A percentile compares a stretch with the other conserved stretches of the same genome.
Evolutionary conservation across 1,140 invertebrate species (phyloP).

Genomic region (Psilanteris sp.): DNA sequence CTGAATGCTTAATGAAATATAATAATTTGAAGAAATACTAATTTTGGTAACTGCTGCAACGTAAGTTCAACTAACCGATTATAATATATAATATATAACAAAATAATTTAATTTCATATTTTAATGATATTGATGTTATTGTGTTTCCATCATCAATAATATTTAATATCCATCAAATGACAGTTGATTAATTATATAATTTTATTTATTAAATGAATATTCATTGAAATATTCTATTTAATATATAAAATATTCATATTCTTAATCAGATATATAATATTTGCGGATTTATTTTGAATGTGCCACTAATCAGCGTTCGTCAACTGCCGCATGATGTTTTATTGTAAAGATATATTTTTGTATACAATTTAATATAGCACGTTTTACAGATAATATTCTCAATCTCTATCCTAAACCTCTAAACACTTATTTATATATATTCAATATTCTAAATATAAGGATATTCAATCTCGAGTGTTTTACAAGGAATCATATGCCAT

Average conservation of each 20-base stretch:
- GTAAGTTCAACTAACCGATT: constrained; percentile 47
- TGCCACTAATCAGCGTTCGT: constrained; percentile 68
- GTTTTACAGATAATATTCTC: too few species aligned
- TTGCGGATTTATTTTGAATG: constrained; percentile 44
- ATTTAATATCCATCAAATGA: too few species aligned
- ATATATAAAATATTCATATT: neutral
- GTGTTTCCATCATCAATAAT: too few species aligned
- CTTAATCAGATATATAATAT: neutral
- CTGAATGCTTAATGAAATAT: too few species aligned
- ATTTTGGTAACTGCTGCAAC: constrained; percentile 48
- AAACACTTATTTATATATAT: too few species aligned
- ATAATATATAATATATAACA: constrained; percentile 10
- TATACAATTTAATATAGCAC: too few species aligned
- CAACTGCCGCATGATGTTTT: constrained; percentile 36
- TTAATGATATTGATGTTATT: too few species aligned
- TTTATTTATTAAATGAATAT: constrained; percentile 1
- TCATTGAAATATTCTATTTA: neutral
- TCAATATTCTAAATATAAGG: too few species aligned
- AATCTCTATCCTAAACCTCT: too few species aligned
- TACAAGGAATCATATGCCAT: too few species aligned
- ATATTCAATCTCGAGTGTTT: too few species aligned
- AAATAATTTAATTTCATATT: neutral
- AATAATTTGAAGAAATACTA: too few species aligned
- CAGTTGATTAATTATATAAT: neutral
- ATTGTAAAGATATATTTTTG: neutral